Conservation (phyloP, 2,113 vertebrate species). For the Nothoprocta perdicaria region DNA sequence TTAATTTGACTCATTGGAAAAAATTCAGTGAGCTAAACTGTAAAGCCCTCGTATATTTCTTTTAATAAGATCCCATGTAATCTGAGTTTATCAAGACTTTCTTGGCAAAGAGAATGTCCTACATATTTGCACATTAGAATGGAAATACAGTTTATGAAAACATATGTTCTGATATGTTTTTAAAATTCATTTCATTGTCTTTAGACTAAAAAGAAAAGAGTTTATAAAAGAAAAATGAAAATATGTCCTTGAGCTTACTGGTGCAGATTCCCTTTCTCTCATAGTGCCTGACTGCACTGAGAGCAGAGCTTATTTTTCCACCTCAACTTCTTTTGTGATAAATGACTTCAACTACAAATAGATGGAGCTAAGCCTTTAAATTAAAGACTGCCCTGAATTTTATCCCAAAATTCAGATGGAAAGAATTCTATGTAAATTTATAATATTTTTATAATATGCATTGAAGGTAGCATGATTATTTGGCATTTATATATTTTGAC, state of each 20-base stretch:
- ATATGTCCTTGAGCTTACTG: background rate
- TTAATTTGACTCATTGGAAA: slow-evolving; percentile 17
- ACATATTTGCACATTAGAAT: background rate
- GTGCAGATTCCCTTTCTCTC: background rate
- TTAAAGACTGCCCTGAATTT: background rate
- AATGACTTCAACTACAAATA: background rate
- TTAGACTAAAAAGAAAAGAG: background rate
- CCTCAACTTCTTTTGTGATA: background rate
- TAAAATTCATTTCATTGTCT: background rate
- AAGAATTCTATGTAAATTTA: background rate
- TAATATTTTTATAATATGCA: background rate
- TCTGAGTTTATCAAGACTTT: slow-evolving; percentile 18
- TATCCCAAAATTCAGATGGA: background rate
- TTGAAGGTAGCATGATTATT: background rate
- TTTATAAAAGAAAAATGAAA: too few relatives aligned
- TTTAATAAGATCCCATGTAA: slow-evolving; percentile 37
- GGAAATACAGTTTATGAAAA: slow-evolving; percentile 13
- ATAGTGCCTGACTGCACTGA: background rate
- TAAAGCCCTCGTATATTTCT: background rate
- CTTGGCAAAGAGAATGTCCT: background rate
- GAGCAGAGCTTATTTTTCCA: background rate
- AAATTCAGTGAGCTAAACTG: background rate
- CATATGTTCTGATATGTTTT: background rate
- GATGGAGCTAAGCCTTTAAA: background rate
- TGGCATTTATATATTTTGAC: background rate